These are phyloP conservation scores for Anoura caudifer DNA, from an alignment of 2,113 vertebrate species.

Conservation along the genomic window DNA sequence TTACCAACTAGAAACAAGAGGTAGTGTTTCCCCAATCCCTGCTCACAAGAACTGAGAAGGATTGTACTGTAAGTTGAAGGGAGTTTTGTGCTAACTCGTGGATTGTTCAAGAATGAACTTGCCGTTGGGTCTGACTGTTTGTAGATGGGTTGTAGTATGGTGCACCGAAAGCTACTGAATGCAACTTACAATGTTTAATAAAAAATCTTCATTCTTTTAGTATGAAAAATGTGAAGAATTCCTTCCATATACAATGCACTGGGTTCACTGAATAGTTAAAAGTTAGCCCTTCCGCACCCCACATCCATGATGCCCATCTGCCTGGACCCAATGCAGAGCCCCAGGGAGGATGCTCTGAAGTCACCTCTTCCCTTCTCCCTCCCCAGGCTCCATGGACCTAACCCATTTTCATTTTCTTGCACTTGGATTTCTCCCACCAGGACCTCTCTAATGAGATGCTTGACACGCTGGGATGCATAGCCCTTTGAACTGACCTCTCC, in stretches of 20 bases:
- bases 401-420: background rate
- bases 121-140: conserved; percentile 93
- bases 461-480: no score
- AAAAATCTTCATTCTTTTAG: conserved; percentile 99
- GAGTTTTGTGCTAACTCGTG: conserved; percentile 92
- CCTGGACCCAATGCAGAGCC: background rate
- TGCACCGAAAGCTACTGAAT: conserved; percentile 96
- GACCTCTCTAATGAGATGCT: background rate
- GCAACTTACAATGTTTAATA: conserved; percentile 99
- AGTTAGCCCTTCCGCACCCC: fast-evolving
- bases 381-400: background rate
- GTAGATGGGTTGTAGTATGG: conserved; percentile 92
- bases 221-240: background rate
- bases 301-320: background rate
- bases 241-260: background rate
- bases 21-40: conserved; percentile 89
- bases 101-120: conserved; percentile 94
- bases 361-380: background rate
- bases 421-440: background rate
- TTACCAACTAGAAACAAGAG: conserved; percentile 80
- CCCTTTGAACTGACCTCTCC: background rate
- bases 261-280: background rate
- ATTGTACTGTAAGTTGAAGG: conserved; percentile 95
- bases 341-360: background rate
- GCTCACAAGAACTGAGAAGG: conserved; percentile 93